A percentile compares a stretch with the other conserved stretches of the same genome.
phyloP scores from a whole-genome alignment of 2,113 vertebrate genomes.

The Cebidichthys violaceus region DNA sequence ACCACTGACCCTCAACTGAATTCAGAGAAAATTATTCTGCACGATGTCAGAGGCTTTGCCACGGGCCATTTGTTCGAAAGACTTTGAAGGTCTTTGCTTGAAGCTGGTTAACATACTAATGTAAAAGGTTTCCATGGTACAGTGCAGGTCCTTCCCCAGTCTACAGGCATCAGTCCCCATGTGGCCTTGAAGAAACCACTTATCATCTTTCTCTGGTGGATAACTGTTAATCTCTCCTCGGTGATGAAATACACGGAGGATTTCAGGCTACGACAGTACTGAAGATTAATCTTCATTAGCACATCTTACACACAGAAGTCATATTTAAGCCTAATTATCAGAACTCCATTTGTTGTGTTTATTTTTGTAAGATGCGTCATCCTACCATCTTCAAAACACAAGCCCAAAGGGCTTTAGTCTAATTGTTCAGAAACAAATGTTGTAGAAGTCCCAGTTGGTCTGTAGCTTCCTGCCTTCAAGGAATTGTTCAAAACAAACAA shows the following conservation, averaged over 20 bases:
- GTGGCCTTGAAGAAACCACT: conserved; percentile 41
- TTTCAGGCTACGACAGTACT: conserved; percentile 44
- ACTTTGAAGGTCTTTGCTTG: conserved; percentile 55
- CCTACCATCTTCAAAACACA: conserved; percentile 17
- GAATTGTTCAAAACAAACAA: conserved; percentile 37
- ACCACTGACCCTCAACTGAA: conserved; percentile 40
- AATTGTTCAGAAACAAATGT: conserved; percentile 62
- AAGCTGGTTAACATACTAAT: conserved; percentile 57
- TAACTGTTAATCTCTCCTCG: conserved; percentile 67
- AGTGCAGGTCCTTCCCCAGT: conserved; percentile 29
- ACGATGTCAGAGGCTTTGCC: conserved; percentile 44
- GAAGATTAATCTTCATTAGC: conserved; percentile 72
- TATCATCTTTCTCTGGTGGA: conserved; percentile 47
- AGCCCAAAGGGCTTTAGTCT: conserved; percentile 44
- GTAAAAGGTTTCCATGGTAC: conserved; percentile 36
- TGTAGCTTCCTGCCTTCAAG: conserved; percentile 10
- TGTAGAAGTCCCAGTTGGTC: conserved; percentile 41
- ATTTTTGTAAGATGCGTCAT: conserved; percentile 52
- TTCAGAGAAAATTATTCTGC: conserved; percentile 31
- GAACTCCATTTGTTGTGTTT: conserved; percentile 60
- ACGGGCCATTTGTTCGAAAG: conserved; percentile 45
- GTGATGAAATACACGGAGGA: conserved; percentile 50
- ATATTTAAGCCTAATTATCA: conserved; percentile 69
- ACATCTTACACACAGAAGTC: conserved; percentile 64
- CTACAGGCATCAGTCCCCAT: conserved; percentile 17